A percentile compares a stretch with the other conserved stretches of the same genome.
phyloP scores from a whole-genome alignment of 2,797 vertebrate species.

The Chelon labrosus region DNA sequence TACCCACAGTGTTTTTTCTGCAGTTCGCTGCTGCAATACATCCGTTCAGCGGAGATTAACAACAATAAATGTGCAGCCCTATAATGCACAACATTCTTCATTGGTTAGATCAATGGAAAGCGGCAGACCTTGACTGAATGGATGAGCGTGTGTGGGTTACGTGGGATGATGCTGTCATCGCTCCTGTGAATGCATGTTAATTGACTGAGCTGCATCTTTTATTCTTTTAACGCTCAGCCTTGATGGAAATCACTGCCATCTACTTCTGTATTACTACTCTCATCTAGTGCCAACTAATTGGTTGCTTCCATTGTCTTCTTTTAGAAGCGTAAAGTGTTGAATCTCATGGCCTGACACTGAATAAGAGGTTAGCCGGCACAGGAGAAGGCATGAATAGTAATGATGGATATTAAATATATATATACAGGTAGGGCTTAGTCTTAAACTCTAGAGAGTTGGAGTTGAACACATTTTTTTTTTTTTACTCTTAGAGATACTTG shows the following conservation, averaged over 20 bases:
- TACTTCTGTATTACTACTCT: background rate
- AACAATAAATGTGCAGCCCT: constrained; percentile 23
- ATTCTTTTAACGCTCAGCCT: constrained; percentile 29
- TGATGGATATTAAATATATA: constrained; percentile 35
- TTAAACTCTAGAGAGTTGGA: constrained; percentile 2
- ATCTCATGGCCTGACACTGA: constrained; percentile 10
- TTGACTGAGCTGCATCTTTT: constrained; percentile 34
- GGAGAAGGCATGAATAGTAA: constrained; percentile 36
- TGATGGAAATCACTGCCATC: constrained; percentile 46
- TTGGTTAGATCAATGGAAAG: constrained; percentile 55
- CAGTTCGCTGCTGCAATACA: constrained; percentile 15
- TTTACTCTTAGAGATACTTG: background rate
- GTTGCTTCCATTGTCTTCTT: constrained; percentile 15
- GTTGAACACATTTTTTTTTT: constrained; percentile 4
- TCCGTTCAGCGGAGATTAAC: constrained; percentile 48
- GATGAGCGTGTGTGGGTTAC: constrained; percentile 62
- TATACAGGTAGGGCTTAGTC: background rate
- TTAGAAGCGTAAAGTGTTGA: constrained; percentile 7
- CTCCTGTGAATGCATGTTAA: constrained; percentile 57
- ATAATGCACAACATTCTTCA: constrained; percentile 52
- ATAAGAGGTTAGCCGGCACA: constrained; percentile 17
- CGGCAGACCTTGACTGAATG: constrained; percentile 54
- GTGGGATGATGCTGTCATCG: constrained; percentile 45
- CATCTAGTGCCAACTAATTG: constrained; percentile 37
- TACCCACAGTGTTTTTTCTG: constrained; percentile 6